Base-by-base conservation (phyloP, 2,888 invertebrate genomes). In the Ormyrus rosae region DNA sequence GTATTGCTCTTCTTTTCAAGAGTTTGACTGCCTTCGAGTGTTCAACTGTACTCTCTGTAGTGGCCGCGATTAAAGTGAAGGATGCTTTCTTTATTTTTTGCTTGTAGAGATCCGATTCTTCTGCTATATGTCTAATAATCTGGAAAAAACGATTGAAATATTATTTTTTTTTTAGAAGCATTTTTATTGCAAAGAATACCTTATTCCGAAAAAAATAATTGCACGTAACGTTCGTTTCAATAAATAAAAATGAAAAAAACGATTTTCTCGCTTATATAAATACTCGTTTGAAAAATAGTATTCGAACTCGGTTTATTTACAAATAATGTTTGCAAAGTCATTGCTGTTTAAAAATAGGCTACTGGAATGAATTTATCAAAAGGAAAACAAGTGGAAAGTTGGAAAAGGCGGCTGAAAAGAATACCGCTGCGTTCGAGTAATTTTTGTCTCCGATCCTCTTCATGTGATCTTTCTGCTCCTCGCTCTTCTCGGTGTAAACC, bases 61-160 rank as follows among this genome's bases (percentile, higher is more conserved):
- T 51, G 6, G 78, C 45, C 19, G 67, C 70, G 5, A 78, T 58
- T 10, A 83, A 72, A 64, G 48, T 45, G 0, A 48, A n/a, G 0
- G 60, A n/a, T 11, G 73, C 56, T 4, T 64, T 65, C 7, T 67
- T 69, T 1, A 83, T 75, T 11, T 84, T 81, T 7, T 76, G 65
- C 46, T 72, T 19, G 9, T 79, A 70, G 48, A 77, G 61, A 9
- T 84, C 82, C 19, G 46, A 74, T 19, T 81, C 78, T 76, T 86
- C 84, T 56, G 83, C 84, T 60, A 85, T 64, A 55, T 86, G 84
- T 56, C 81, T 73, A 68, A 86, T 81, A 53, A 76, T 83, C 86
- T 86, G 60, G 58, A 75, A 67, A 10, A 46, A 13, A 45, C 10
- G 13, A 13, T 51, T 6, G 10, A 34, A 53, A 11, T n/a, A 9